Base-by-base conservation (phyloP, 2,888 invertebrate genomes). In the Vesta saturnalis region DNA sequence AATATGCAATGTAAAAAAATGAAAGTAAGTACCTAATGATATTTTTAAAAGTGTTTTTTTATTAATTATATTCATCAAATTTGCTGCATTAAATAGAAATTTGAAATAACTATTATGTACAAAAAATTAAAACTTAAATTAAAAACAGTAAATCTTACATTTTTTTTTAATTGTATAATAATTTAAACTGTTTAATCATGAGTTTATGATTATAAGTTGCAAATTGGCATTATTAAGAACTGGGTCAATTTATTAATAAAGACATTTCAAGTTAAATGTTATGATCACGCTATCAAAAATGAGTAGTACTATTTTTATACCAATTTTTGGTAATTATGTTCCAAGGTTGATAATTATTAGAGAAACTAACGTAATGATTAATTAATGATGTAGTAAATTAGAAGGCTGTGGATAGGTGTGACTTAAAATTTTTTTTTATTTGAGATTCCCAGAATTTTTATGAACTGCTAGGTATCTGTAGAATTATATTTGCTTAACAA, bases 201-300 rank as follows among this genome's bases (percentile, higher is more conserved):
- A n/a, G n/a, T 1, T 3, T 14, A 12, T 52, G 19, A 52, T 52
- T 52, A 19, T 18, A 52, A 52, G 12, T 47, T 15, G 18, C 47
- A 1, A 19, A 52, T n/a, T 52, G 19, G 1, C 18, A 19, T 12
- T 19, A 52, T 52, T 52, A 52, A 52, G n/a, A 52, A 52, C 21
- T 19, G 52, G 52, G 52, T 19, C 52, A 19, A 52, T 52, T 52
- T 21, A 52, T 52, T 52, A 52, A 19, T 52, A 52, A 52, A 19
- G 19, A 52, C 52, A 10, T 49, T 18, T 52, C 10, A 52, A 52
- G 19, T 52, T 52, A 19, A 52, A 52, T 10, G 19, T 5, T 52
- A 19, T 19, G 12, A 52, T 16, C 52, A 52, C 52, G 52, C 52
- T 19, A 18, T 12, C 12, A n/a, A 12, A 47, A 47, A 12, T 43